Evolutionary conservation across 2,888 invertebrate genomes (phyloP).

Genomic region (Schizotus pectinicornis): DNA sequence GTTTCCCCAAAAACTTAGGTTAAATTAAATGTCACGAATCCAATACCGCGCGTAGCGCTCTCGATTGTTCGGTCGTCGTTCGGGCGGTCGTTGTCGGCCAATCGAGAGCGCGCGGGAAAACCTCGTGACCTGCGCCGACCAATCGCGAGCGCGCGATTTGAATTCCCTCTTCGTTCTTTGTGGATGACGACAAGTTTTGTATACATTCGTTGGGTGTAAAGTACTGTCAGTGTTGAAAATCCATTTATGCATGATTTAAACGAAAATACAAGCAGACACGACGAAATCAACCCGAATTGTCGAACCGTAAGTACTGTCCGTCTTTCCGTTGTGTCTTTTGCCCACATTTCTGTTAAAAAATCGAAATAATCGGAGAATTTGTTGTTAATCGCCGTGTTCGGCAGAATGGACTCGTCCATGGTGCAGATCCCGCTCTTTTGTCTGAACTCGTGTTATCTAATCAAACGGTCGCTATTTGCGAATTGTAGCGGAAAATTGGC

Average conservation of each 20-base stretch:
- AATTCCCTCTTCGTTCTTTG: slow-evolving; percentile 58
- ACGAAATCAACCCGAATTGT: slow-evolving; percentile 69
- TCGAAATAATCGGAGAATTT: slow-evolving; percentile 41
- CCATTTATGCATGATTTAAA: slow-evolving; percentile 69
- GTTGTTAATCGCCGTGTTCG: slow-evolving; percentile 29
- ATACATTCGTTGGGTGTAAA: slow-evolving; percentile 59
- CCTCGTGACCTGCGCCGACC: slow-evolving; percentile 54
- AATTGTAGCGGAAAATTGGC: slow-evolving; percentile 6
- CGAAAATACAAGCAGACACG: slow-evolving; percentile 72
- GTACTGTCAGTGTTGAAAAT: slow-evolving; percentile 57
- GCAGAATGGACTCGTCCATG: slow-evolving; percentile 55
- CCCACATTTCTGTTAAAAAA: slow-evolving; percentile 55
- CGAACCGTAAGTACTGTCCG: slow-evolving; percentile 68
- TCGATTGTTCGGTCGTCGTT: slow-evolving; percentile 30
- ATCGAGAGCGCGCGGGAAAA: slow-evolving; percentile 54
- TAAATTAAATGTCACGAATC: slow-evolving; percentile 48
- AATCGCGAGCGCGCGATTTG: slow-evolving; percentile 55
- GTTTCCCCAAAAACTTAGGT: slow-evolving; percentile 38
- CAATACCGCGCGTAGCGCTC: slow-evolving; percentile 48
- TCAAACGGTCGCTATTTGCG: slow-evolving; percentile 15
- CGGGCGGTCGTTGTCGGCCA: slow-evolving; percentile 44
- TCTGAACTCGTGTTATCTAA: slow-evolving; percentile 49
- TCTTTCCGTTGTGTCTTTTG: slow-evolving; percentile 43
- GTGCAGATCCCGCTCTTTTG: slow-evolving; percentile 57
- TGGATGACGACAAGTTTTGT: slow-evolving; percentile 57